These are phyloP conservation scores for Pterophyllum scalare DNA, from an alignment of 2,113 vertebrate genomes.

Conservation along the genomic window DNA sequence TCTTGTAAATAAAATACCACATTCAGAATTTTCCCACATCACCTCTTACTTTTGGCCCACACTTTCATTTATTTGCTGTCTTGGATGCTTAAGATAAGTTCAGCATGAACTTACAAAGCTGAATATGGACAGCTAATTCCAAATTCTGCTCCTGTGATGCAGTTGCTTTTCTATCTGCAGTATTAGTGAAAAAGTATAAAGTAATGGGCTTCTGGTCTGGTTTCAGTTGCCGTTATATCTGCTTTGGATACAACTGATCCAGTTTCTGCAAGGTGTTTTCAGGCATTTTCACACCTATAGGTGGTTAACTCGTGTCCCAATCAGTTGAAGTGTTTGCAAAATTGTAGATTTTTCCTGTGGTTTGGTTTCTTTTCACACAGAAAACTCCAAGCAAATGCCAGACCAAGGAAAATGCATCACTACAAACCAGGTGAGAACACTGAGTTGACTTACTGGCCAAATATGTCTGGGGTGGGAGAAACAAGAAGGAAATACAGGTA, in stretches of 20 bases:
- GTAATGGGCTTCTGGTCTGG: neutral
- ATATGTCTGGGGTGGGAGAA: neutral
- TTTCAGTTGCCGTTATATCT: too few relatives aligned
- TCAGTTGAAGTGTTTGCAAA: neutral
- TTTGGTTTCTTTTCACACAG: neutral
- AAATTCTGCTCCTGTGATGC: neutral
- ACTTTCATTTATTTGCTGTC: neutral
- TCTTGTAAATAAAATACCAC: neutral
- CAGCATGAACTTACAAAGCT: too few relatives aligned
- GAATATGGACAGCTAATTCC: neutral
- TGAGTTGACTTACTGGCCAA: neutral
- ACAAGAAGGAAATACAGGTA: neutral
- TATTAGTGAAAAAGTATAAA: neutral
- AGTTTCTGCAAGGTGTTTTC: neutral
- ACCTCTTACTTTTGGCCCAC: neutral
- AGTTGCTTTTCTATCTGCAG: neutral
- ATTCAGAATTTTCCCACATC: conserved; percentile 2
- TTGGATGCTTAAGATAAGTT: neutral
- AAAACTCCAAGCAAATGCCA: neutral
- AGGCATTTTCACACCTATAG: neutral
- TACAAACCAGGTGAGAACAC: neutral
- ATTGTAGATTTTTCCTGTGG: neutral
- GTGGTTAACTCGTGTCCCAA: neutral
- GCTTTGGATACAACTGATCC: neutral
- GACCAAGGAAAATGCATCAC: neutral